These are phyloP conservation scores for Sceliomorpha sp. DNA, from an alignment of 2,888 invertebrate species.

Conservation along the genomic window DNA sequence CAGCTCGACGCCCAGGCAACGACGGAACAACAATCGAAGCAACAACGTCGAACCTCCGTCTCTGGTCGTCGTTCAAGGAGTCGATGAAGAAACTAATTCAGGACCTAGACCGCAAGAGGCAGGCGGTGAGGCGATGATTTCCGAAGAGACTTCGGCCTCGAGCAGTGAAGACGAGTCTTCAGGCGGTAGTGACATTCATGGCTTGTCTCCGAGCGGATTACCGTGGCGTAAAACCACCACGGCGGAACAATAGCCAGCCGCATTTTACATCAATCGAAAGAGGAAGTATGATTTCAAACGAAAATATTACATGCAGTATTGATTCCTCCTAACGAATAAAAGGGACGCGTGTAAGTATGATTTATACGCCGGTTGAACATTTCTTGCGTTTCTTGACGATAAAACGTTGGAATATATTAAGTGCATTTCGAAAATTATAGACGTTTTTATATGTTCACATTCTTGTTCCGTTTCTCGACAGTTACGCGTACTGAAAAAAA, in stretches of 20 bases:
- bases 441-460: no score
- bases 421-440: no score
- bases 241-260: slow-evolving; percentile 42
- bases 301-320: slow-evolving; percentile 14
- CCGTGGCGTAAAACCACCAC: slow-evolving; percentile 63
- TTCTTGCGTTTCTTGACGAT: no score
- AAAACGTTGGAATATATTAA: no score
- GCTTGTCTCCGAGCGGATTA: slow-evolving; percentile 63
- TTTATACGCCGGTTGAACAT: no score
- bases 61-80: slow-evolving; percentile 77
- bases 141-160: slow-evolving; percentile 80
- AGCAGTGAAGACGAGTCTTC: slow-evolving; percentile 78
- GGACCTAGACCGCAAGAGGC: slow-evolving; percentile 85
- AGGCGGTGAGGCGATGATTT: slow-evolving; percentile 86
- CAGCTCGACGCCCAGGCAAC: slow-evolving; percentile 70
- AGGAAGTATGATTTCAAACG: slow-evolving; percentile 1
- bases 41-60: slow-evolving; percentile 66
- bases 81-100: slow-evolving; percentile 77
- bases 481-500: no score
- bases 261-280: slow-evolving; percentile 17
- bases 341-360: no score
- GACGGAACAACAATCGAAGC: slow-evolving; percentile 66
- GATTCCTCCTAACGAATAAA: neutral
- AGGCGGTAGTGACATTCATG: slow-evolving; percentile 75
- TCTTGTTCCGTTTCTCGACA: no score